Percentiles rank a stretch among this genome's conserved stretches.
Evolutionary conservation across 1,140 invertebrate species (phyloP).

Genomic region (Rhagoletis pomonella): DNA sequence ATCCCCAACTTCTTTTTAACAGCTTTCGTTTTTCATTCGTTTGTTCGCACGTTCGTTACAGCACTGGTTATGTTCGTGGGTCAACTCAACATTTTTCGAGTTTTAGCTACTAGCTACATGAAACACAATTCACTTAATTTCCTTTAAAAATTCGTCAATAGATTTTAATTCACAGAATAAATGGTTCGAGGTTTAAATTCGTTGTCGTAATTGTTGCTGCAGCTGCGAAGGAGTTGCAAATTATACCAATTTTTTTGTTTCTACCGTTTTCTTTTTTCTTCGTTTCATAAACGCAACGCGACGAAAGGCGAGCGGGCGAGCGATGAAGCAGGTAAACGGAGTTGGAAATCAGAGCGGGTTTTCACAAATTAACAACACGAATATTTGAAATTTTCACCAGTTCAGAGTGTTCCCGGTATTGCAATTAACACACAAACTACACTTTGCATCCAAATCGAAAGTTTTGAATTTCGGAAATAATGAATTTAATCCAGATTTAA

Average conservation of each 20-base stretch:
- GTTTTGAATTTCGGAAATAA: conserved; percentile 7
- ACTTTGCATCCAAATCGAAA: conserved; percentile 26
- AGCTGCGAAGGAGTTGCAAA: conserved; percentile 25
- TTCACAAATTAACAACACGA: conserved; percentile 12
- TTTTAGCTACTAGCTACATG: not conserved
- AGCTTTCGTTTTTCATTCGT: conserved; percentile 47
- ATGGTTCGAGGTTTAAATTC: conserved; percentile 13
- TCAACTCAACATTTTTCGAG: conserved; percentile 49
- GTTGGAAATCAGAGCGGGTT: conserved; percentile 7
- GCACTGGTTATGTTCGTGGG: conserved; percentile 34
- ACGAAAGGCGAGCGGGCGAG: not conserved
- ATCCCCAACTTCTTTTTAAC: not conserved
- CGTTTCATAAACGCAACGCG: conserved; percentile 43
- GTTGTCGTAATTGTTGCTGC: conserved; percentile 3
- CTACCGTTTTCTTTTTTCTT: not conserved
- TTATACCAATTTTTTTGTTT: conserved; percentile 34
- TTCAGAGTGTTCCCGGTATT: not conserved
- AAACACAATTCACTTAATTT: not conserved
- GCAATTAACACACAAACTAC: conserved; percentile 4
- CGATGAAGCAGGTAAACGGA: not conserved
- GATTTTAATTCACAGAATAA: not conserved
- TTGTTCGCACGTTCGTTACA: conserved; percentile 40
- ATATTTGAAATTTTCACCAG: not conserved
- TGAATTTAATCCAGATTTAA: conserved; percentile 8
- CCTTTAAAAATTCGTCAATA: not conserved